phyloP scores from a whole-genome alignment of 2,888 invertebrate species.

The Pterostichus niger region DNA sequence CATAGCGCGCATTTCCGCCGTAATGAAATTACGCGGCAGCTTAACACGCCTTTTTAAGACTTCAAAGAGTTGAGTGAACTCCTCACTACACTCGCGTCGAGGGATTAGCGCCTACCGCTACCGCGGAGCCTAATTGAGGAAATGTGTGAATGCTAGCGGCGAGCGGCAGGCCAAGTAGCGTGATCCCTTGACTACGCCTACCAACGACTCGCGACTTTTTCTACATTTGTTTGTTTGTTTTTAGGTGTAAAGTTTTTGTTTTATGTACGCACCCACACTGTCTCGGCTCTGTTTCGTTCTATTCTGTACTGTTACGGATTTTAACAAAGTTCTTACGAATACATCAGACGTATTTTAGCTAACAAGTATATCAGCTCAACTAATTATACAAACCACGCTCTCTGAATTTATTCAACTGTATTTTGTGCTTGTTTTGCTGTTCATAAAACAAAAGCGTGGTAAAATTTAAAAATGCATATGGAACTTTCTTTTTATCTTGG shows the following conservation, averaged over 20 bases:
- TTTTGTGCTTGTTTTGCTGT: background rate
- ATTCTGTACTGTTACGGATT: too few relatives aligned
- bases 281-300: background rate
- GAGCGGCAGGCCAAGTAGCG: background rate
- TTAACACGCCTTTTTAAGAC: conserved; percentile 57
- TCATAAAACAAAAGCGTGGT: background rate
- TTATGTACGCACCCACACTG: conserved; percentile 20
- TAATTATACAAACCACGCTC: conserved; percentile 16
- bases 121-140: conserved; percentile 25
- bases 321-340: background rate
- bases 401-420: background rate
- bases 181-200: conserved; percentile 29
- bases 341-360: background rate
- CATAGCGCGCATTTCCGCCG: conserved; percentile 1
- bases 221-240: conserved; percentile 33
- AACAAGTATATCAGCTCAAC: conserved; percentile 21
- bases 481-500: background rate
- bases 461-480: background rate
- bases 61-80: conserved; percentile 57
- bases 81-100: background rate
- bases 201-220: background rate
- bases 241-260: conserved; percentile 41
- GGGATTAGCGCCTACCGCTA: conserved; percentile 40
- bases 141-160: background rate
- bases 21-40: conserved; percentile 59